Base-by-base conservation (phyloP, 2,797 vertebrate genomes). In the Cyclura pinguis region DNA sequence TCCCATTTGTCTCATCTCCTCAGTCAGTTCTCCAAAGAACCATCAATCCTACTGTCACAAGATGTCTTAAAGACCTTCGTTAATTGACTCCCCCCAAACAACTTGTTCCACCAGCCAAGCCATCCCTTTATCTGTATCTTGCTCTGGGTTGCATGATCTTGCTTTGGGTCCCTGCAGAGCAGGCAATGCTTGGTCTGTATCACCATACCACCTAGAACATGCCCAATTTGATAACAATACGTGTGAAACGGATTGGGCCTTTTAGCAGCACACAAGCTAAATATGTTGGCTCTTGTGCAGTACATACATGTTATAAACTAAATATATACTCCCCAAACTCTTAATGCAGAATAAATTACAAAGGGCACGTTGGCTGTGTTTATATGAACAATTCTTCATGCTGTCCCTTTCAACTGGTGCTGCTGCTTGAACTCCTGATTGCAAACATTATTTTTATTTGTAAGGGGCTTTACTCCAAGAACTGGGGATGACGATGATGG, bases 61-160 rank as follows among this genome's bases (percentile, higher is more conserved):
- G 91, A 93, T 59, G 27, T n/a, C 57, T 57, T 1, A 29, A 35
- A 64, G 18, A 10, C 93, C 82, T 83, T 72, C 92, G 92, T 94
- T 80, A 93, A 91, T 88, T 77, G 89, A 86, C 90, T 93, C 42
- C 42, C 90, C 16, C 64, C 64, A 8, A 29, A 24, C 7, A 85
- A 93, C 95, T 92, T 95, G 92, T 92, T 93, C 95, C 92, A 14
- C 52, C 78, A 94, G 90, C 93, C 93, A 91, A 57, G 95, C 88
- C 92, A 94, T 89, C 90, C 86, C 92, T 82, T 95, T 92, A 95
- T 96, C 96, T 94, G 91, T 94, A 91, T 47, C 88, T 50, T 91
- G 80, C 91, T 93, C 94, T 95, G 94, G 94, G 94, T 90, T 93
- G 88, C 91, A 91, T 92, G 42, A 89, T 80, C 35, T 78, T 87